phyloP scores from a whole-genome alignment of 2,888 invertebrate genomes.

The Encarsia formosa region DNA sequence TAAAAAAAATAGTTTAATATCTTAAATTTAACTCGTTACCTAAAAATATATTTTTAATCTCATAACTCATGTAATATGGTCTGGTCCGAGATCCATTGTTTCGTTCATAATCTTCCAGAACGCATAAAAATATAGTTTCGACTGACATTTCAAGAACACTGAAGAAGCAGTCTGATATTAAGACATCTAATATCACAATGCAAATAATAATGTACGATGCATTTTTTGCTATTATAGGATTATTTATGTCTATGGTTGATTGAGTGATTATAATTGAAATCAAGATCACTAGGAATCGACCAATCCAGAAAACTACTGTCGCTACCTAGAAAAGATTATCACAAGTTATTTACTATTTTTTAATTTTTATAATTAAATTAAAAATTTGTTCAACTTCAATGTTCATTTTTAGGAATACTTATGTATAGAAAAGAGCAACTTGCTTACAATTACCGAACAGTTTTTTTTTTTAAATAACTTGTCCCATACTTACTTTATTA shows the following conservation, averaged over 20 bases:
- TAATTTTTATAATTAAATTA: not conserved
- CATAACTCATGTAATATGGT: conserved; percentile 96
- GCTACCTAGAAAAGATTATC: conserved; percentile 61
- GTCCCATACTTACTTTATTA: not conserved
- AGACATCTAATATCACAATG: conserved; percentile 78
- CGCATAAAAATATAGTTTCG: conserved; percentile 92
- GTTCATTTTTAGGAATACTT: no score
- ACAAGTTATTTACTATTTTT: not conserved
- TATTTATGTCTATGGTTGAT: conserved; percentile 53
- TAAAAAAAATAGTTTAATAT: no score
- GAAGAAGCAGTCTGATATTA: conserved; percentile 86
- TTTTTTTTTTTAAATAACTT: not conserved
- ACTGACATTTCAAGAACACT: conserved; percentile 94
- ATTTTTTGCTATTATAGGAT: conserved; percentile 73
- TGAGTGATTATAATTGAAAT: conserved; percentile 57
- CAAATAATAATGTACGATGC: conserved; percentile 70
- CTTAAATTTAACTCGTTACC: no score
- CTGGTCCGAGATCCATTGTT: conserved; percentile 88
- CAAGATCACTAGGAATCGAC: conserved; percentile 78
- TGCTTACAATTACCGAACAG: no score
- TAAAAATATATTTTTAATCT: not conserved
- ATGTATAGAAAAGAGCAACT: not conserved
- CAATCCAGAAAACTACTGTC: conserved; percentile 86
- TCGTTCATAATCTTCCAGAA: conserved; percentile 92
- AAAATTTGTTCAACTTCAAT: not conserved